These are phyloP conservation scores for Eretmochelys imbricata DNA, from an alignment of 2,113 vertebrate species.

Conservation along the genomic window DNA sequence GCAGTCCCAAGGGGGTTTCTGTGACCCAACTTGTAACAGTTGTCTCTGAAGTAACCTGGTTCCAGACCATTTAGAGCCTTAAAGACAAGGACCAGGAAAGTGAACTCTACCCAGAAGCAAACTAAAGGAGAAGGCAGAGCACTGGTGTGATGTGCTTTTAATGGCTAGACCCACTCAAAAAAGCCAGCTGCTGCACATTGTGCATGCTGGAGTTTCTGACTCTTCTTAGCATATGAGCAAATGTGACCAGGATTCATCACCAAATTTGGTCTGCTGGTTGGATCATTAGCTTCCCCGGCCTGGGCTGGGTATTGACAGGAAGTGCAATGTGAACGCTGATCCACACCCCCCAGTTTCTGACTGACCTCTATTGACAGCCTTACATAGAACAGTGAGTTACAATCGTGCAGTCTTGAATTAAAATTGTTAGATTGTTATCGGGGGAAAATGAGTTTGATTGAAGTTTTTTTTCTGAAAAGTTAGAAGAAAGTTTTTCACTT, in stretches of 20 bases:
- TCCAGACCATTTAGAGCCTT: background rate
- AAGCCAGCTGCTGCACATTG: background rate
- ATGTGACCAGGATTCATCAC: no score
- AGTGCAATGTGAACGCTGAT: no score
- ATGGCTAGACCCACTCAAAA: background rate
- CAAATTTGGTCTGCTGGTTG: no score
- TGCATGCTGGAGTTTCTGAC: no score
- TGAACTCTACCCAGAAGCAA: background rate
- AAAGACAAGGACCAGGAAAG: background rate
- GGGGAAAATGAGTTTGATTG: background rate
- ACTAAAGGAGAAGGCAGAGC: background rate
- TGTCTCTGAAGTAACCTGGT: background rate
- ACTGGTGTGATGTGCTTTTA: background rate
- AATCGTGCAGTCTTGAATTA: background rate
- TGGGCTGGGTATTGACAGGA: no score
- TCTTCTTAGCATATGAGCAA: no score
- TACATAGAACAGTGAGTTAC: background rate
- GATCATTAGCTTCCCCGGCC: no score
- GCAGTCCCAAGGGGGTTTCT: no score
- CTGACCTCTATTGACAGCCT: background rate
- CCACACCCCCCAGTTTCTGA: background rate
- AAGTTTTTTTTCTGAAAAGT: background rate
- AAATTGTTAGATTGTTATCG: background rate
- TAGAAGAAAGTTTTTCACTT: background rate
- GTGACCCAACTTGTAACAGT: no score